phyloP scores from a whole-genome alignment of 2,888 invertebrate species.

The Furcula furcula region DNA sequence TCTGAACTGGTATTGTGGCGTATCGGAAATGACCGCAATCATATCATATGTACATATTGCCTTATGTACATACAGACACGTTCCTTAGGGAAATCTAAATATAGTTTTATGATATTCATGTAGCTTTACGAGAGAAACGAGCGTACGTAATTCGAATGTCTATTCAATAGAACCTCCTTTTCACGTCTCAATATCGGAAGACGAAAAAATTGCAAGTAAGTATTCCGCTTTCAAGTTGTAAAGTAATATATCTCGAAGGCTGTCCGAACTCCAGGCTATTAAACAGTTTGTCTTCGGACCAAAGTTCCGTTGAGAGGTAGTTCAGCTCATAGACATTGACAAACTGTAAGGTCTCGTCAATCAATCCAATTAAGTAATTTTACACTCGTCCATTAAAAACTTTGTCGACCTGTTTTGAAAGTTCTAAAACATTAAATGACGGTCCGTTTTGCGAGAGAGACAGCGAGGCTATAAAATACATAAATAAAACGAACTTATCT shows the following conservation, averaged over 20 bases:
- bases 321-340: slow-evolving; percentile 35
- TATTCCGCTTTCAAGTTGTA: slow-evolving; percentile 18
- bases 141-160: background rate
- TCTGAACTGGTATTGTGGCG: slow-evolving; percentile 45
- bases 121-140: slow-evolving; percentile 25
- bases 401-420: slow-evolving; percentile 46
- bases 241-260: slow-evolving; percentile 27
- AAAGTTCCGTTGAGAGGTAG: slow-evolving; percentile 26
- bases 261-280: slow-evolving; percentile 17
- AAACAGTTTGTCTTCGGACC: slow-evolving; percentile 22
- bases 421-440: slow-evolving; percentile 39
- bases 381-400: slow-evolving; percentile 57
- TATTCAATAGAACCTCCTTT: background rate
- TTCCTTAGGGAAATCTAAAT: slow-evolving; percentile 65
- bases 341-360: slow-evolving; percentile 48
- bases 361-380: slow-evolving; percentile 62
- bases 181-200: background rate
- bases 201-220: slow-evolving; percentile 16
- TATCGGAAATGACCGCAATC: slow-evolving; percentile 58
- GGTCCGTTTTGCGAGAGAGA: slow-evolving; percentile 18
- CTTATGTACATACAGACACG: slow-evolving; percentile 27
- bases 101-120: slow-evolving; percentile 53
- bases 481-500: too few relatives aligned
- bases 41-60: slow-evolving; percentile 34
- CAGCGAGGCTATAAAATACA: too few relatives aligned